Evolutionary conservation across 2,888 invertebrate species (phyloP).

Genomic region (Acanthosepion lycidas): DNA sequence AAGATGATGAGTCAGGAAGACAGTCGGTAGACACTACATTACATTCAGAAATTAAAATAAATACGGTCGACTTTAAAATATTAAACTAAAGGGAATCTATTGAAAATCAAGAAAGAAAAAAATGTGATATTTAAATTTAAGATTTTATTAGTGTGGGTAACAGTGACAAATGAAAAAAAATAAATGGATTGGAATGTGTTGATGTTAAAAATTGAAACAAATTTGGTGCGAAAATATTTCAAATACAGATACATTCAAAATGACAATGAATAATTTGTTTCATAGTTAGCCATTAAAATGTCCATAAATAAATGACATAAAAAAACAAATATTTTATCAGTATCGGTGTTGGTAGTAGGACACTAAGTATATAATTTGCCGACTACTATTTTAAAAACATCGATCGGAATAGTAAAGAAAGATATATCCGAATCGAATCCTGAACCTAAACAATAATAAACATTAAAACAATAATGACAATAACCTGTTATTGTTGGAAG

Average conservation of each 20-base stretch:
- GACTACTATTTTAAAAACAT: conserved; percentile 20
- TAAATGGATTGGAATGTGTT: not conserved
- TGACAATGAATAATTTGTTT: not conserved
- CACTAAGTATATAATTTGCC: not conserved
- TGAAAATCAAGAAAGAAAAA: not conserved
- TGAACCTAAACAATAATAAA: not conserved
- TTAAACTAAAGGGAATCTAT: too few relatives aligned
- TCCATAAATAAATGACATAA: not conserved
- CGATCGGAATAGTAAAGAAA: not conserved
- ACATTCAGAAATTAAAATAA: not conserved
- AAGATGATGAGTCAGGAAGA: not conserved
- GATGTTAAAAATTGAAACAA: not conserved
- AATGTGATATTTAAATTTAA: not conserved
- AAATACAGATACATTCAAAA: not conserved
- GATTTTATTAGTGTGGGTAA: not conserved
- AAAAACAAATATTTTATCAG: not conserved
- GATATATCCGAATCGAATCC: not conserved
- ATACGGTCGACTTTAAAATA: too few relatives aligned
- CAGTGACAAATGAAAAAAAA: not conserved
- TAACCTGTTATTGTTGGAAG: not conserved
- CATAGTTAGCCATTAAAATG: not conserved
- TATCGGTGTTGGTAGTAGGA: not conserved
- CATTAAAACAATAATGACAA: not conserved
- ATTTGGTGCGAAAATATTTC: not conserved
- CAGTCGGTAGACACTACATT: not conserved